Evolutionary conservation across 2,888 invertebrate genomes (phyloP).

Genomic region (Tetragnatha montana): DNA sequence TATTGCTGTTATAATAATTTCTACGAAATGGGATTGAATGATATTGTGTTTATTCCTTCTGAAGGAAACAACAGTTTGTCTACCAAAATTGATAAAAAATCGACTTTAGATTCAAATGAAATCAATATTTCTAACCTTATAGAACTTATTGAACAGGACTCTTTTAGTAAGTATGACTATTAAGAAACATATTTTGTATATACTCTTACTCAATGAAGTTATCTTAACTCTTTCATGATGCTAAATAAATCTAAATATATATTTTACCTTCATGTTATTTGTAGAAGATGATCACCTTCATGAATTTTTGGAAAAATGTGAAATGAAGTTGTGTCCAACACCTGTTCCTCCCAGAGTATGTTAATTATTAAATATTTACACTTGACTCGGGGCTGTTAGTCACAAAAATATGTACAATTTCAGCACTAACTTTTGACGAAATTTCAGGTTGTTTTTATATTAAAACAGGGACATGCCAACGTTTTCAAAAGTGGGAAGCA

Average conservation of each 20-base stretch:
- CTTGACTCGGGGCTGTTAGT: not conserved
- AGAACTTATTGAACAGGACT: constrained; percentile 5
- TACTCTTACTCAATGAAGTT: not conserved
- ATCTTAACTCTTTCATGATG: not conserved
- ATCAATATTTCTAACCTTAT: constrained; percentile 25
- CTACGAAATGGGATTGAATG: constrained; percentile 36
- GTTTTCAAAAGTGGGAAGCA: no score
- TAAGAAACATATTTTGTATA: no score
- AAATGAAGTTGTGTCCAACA: constrained; percentile 28
- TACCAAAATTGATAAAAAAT: constrained; percentile 12
- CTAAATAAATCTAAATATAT: not conserved
- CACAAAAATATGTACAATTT: no score
- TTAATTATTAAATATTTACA: not conserved
- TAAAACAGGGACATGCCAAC: no score
- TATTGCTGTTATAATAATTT: no score
- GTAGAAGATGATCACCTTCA: constrained; percentile 40
- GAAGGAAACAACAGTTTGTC: constrained; percentile 1
- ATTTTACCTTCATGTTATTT: constrained; percentile 12
- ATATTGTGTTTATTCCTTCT: constrained; percentile 46
- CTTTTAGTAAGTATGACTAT: constrained; percentile 33
- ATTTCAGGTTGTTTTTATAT: no score
- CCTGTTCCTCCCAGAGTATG: constrained; percentile 44
- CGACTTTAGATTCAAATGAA: not conserved
- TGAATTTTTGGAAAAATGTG: constrained; percentile 53
- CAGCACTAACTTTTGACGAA: no score